These are phyloP conservation scores for Thelaira solivaga DNA, from an alignment of 2,888 invertebrate species.

Conservation along the genomic window DNA sequence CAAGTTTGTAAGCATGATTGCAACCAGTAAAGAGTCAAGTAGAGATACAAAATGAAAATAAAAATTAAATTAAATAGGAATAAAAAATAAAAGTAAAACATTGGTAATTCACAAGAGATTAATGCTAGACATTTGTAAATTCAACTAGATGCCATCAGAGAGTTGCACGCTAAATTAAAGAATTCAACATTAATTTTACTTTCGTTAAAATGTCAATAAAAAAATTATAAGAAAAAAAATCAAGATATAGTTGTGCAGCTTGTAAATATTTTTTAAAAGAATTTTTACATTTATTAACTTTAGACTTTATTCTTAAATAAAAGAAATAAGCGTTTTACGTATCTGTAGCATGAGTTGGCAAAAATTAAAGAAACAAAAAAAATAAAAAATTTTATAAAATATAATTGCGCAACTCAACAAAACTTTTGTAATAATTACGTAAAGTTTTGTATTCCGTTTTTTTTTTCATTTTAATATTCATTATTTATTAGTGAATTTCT, in stretches of 20 bases:
- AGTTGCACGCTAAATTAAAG: constrained; percentile 56
- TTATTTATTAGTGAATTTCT: constrained; percentile 26
- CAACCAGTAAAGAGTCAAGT: neutral
- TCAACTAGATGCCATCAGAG: constrained; percentile 57
- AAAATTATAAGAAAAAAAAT: neutral
- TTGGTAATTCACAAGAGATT: constrained; percentile 56
- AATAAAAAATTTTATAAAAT: neutral
- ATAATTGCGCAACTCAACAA: constrained; percentile 27
- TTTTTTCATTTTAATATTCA: constrained; percentile 25
- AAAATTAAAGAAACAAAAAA: neutral
- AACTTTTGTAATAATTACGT: constrained; percentile 17
- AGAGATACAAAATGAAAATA: constrained; percentile 9
- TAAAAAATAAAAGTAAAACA: constrained; percentile 31
- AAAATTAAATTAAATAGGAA: neutral
- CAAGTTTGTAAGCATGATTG: neutral
- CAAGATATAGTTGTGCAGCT: constrained; percentile 17
- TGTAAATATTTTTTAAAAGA: too few species aligned
- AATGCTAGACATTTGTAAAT: constrained; percentile 58
- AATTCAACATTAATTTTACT: constrained; percentile 55
- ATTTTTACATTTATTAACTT: too few species aligned
- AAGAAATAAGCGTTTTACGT: neutral
- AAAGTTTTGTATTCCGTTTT: too few species aligned
- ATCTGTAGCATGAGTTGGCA: neutral
- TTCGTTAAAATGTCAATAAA: constrained; percentile 37
- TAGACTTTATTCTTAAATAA: too few species aligned